Conservation (phyloP, 2,888 invertebrate species). For the Xanthia icteritia region DNA sequence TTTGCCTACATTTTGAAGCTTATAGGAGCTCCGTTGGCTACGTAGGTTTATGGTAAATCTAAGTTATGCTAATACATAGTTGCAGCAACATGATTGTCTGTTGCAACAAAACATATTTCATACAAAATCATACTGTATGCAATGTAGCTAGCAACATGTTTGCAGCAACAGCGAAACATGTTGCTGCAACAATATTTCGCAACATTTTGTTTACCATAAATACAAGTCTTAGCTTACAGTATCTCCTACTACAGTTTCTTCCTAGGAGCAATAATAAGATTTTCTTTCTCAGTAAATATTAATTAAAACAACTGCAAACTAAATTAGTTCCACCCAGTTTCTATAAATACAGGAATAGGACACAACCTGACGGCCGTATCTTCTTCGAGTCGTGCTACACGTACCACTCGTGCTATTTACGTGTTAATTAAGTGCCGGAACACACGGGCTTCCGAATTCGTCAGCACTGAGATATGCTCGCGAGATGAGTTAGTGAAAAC, state of each 20-base stretch:
- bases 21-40: background rate
- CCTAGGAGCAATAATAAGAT: background rate
- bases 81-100: background rate
- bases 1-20: slow-evolving; percentile 21
- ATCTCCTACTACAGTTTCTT: too few relatives aligned
- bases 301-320: slow-evolving; percentile 63
- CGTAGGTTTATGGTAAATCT: background rate
- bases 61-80: background rate
- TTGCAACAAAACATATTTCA: background rate
- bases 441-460: slow-evolving; percentile 52
- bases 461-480: slow-evolving; percentile 33
- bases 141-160: background rate
- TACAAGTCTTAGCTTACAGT: background rate
- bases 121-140: background rate
- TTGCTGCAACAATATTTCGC: background rate
- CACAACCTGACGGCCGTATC: slow-evolving; percentile 47
- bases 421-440: slow-evolving; percentile 61
- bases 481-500: slow-evolving; percentile 17
- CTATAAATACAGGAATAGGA: slow-evolving; percentile 63
- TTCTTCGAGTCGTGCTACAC: slow-evolving; percentile 37
- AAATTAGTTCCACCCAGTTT: slow-evolving; percentile 66
- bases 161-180: slow-evolving; percentile 7
- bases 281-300: slow-evolving; percentile 45
- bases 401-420: slow-evolving; percentile 53
- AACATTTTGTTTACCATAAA: background rate